Evolutionary conservation across 2,797 vertebrate genomes (phyloP), one percentile per base, ranked within the genome.

Genomic region (Chelmon rostratus): DNA sequence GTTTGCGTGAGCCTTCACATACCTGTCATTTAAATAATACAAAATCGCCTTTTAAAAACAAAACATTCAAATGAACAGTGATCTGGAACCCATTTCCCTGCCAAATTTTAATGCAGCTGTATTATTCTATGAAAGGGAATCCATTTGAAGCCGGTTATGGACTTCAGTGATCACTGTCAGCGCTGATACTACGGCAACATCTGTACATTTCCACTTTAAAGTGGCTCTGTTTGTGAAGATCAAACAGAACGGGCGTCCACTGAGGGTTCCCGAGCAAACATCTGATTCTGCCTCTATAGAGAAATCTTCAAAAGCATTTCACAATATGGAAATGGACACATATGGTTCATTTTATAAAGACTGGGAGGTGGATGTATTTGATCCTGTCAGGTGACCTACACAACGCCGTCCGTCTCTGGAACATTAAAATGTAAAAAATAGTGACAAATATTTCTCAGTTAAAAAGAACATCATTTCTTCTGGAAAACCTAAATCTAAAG

Each of bases 141-240:
- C 49, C 74, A 71, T 90, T 83, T 86, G 81, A 87, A 86, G 85
- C 38, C 62, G 13, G 46, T 53, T 35, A n/a, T 31, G 79, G 84
- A 56, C 65, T 68, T 68, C 49, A 46, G 71, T 67, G 81, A 81
- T 63, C 67, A 44, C 57, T 28, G 77, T 89, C 84, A 75, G 54
- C 70, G 56, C 69, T 61, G 75, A 80, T 76, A 57, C 70, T 28
- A 42, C 68, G 37, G 37, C 73, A 46, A 81, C 87, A 87, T 90
- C 85, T 90, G 85, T 86, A 86, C 79, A 93, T 93, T 93, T 94
- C 85, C 91, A 94, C 89, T 86, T 91, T 84, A 92, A 93, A 94
- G 93, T 73, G 75, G 23, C 73, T 84, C 56, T 46, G 81, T 89
- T 91, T 78, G 78, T 58, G 59, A 40, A 64, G 82, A 91, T 93